Percentiles rank a stretch among this genome's conserved stretches.
Evolutionary conservation across 2,888 invertebrate genomes (phyloP).

Genomic region (Synanthedon formicaeformis): DNA sequence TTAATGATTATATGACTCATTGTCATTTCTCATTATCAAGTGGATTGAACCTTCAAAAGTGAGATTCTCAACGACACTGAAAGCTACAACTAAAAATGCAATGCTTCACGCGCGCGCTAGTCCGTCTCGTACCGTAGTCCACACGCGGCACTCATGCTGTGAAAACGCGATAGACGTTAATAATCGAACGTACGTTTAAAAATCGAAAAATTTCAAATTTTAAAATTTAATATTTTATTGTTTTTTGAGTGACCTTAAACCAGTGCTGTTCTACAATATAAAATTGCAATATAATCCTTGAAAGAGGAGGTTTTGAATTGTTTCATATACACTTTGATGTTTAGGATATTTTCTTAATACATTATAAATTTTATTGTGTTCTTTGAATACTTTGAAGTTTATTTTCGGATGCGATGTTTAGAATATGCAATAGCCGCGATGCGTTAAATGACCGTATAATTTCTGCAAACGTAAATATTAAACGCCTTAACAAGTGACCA

Average conservation of each 20-base stretch:
- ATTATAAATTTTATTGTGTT: background rate
- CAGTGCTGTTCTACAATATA: background rate
- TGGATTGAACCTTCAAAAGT: too few species aligned
- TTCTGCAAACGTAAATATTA: background rate
- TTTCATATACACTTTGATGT: background rate
- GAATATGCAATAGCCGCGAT: background rate
- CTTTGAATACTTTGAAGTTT: background rate
- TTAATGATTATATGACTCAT: too few species aligned
- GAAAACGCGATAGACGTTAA: constrained; percentile 23
- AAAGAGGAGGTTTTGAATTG: background rate
- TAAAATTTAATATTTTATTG: background rate
- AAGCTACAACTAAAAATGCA: background rate
- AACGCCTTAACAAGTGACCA: background rate
- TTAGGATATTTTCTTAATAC: background rate
- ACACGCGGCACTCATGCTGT: constrained; percentile 34
- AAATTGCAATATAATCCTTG: background rate
- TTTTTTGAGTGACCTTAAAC: background rate
- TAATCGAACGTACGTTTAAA: background rate
- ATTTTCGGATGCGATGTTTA: background rate
- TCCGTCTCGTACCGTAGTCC: constrained; percentile 7
- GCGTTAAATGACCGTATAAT: background rate
- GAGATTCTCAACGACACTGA: background rate
- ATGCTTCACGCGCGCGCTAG: constrained; percentile 13
- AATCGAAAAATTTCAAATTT: background rate
- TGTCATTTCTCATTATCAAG: too few species aligned